Evolutionary conservation across 2,113 vertebrate genomes (phyloP).

Genomic region (Prunella himalayana): DNA sequence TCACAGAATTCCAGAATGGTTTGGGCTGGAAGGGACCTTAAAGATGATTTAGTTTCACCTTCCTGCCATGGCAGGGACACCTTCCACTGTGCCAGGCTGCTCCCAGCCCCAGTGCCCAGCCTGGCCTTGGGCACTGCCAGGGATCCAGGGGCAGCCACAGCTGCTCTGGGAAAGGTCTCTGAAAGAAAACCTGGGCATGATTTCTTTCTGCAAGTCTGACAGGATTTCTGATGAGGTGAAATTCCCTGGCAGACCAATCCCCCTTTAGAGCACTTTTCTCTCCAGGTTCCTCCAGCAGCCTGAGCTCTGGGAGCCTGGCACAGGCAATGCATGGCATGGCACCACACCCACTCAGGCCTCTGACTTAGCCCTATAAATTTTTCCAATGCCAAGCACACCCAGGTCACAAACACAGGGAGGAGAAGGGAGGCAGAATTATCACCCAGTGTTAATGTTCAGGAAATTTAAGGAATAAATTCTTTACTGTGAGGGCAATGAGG

Average conservation of each 20-base stretch:
- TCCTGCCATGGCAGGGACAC: background rate
- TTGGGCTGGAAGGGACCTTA: background rate
- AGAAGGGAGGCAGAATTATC: background rate
- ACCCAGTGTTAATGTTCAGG: background rate
- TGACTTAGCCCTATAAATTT: fast-evolving
- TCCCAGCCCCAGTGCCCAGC: background rate
- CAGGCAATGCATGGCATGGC: background rate
- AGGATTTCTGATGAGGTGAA: background rate
- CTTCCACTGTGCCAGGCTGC: background rate
- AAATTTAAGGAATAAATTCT: background rate
- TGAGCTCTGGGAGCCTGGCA: background rate
- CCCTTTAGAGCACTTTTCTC: background rate
- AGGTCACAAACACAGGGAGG: background rate
- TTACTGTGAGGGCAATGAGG: background rate
- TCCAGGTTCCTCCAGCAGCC: background rate
- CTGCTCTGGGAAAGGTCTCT: background rate
- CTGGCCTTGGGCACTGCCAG: background rate
- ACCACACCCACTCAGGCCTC: background rate
- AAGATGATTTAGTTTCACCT: background rate
- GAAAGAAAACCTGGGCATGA: background rate
- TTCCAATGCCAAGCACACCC: background rate
- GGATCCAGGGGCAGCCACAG: background rate
- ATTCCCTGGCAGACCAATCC: background rate
- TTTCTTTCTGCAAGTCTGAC: background rate
- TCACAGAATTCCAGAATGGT: background rate